Conservation (phyloP, 2,797 vertebrate species). For the Euphonia xanthogaster region DNA sequence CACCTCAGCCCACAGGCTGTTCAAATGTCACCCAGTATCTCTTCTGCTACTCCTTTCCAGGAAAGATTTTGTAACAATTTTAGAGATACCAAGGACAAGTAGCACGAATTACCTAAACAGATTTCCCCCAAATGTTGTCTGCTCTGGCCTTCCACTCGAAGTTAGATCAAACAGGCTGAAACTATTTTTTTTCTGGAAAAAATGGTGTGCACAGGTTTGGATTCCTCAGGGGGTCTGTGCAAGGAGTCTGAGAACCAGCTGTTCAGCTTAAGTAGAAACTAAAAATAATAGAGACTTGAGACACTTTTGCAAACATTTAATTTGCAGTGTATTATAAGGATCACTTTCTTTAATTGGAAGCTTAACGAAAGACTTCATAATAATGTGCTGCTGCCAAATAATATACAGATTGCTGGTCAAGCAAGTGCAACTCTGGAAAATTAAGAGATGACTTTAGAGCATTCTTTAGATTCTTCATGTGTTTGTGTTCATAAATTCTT, state of each 20-base stretch:
- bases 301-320: not conserved
- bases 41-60: not conserved
- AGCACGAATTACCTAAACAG: not conserved
- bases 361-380: not conserved
- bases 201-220: not conserved
- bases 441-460: not conserved
- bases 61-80: not conserved
- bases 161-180: not conserved
- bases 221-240: not conserved
- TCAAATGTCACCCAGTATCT: rapidly evolving
- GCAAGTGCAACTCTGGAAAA: not conserved
- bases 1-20: not conserved
- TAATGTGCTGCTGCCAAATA: not conserved
- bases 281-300: not conserved
- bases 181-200: not conserved
- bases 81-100: not conserved
- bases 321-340: not conserved
- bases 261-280: not conserved
- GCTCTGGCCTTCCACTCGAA: not conserved
- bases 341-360: not conserved
- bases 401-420: not conserved
- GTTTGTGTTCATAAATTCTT: not conserved
- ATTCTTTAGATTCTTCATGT: not conserved
- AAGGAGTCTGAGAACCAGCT: not conserved
- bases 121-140: not conserved